Conservation (phyloP, 1,140 invertebrate genomes). For the Zaprionus camerounensis region DNA sequence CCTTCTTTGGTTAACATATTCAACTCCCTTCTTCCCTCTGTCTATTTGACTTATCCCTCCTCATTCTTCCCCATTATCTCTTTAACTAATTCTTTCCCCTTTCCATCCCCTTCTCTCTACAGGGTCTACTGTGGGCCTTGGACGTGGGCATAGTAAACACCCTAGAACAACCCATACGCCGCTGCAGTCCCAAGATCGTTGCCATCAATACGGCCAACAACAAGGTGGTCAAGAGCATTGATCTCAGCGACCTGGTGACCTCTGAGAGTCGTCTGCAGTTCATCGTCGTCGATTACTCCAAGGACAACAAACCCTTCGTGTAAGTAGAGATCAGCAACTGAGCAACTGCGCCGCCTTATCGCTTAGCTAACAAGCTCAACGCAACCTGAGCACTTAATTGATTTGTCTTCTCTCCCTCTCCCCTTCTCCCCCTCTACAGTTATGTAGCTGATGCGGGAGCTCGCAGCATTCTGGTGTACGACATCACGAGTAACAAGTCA, state of each 20-base stretch:
- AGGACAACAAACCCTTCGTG: slow-evolving; percentile 80
- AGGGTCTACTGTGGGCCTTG: slow-evolving; percentile 88
- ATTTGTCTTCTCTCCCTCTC: neutral
- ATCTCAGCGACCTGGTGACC: slow-evolving; percentile 85
- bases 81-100: too few relatives aligned
- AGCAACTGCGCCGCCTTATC: neutral
- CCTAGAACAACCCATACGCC: slow-evolving; percentile 86
- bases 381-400: neutral
- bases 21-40: too few relatives aligned
- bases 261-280: slow-evolving; percentile 87
- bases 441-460: slow-evolving; percentile 87
- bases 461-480: slow-evolving; percentile 86
- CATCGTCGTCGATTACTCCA: slow-evolving; percentile 85
- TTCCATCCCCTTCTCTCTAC: slow-evolving; percentile 21
- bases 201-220: slow-evolving; percentile 86
- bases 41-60: too few relatives aligned
- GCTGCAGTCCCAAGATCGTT: slow-evolving; percentile 88
- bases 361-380: neutral
- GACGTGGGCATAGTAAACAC: slow-evolving; percentile 89
- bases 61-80: too few relatives aligned
- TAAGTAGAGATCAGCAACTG: slow-evolving; percentile 52
- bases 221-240: slow-evolving; percentile 87
- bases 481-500: slow-evolving; percentile 85
- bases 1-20: too few relatives aligned
- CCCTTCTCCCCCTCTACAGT: slow-evolving; percentile 40